Percentiles rank a stretch among this genome's conserved stretches.
These are phyloP conservation scores for Prostheceraeus crozeri DNA, from an alignment of 2,888 invertebrate species.

Conservation along the genomic window DNA sequence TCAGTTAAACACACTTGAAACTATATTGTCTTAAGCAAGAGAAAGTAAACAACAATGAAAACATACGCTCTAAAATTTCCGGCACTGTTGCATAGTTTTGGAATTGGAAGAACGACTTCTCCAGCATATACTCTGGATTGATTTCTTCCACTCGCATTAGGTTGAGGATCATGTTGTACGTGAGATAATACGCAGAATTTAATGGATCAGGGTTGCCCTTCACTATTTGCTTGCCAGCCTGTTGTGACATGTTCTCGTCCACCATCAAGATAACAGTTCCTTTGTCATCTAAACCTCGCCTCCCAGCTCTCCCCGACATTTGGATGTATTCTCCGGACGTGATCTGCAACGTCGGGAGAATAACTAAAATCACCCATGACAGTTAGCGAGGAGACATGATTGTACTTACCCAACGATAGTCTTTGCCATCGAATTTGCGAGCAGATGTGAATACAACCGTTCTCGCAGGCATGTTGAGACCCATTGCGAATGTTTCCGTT, in stretches of 20 bases:
- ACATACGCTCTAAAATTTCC: constrained; percentile 28
- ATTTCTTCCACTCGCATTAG: constrained; percentile 93
- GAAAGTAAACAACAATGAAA: too few relatives aligned
- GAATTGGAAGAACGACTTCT: constrained; percentile 94
- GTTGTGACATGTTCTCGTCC: constrained; percentile 76
- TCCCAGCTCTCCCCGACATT: constrained; percentile 96
- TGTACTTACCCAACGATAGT: constrained; percentile 79
- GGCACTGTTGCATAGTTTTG: constrained; percentile 95
- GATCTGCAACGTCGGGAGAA: constrained; percentile 59
- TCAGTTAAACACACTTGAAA: too few relatives aligned
- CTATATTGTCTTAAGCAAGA: too few relatives aligned
- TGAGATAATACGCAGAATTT: constrained; percentile 96
- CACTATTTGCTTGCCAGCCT: constrained; percentile 61
- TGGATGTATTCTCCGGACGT: constrained; percentile 98
- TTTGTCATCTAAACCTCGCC: constrained; percentile 90
- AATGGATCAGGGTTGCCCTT: constrained; percentile 89
- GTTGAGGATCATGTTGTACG: constrained; percentile 98
- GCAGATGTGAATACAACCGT: constrained; percentile 92
- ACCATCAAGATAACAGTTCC: constrained; percentile 92
- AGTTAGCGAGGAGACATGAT: not conserved
- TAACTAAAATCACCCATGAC: not conserved
- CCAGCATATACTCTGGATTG: constrained; percentile 97
- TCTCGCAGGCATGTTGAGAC: constrained; percentile 98
- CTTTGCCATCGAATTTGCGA: constrained; percentile 91
- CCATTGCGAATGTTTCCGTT: constrained; percentile 99